phyloP scores from a whole-genome alignment of 2,888 invertebrate genomes.

The Scaptomyza reducta region DNA sequence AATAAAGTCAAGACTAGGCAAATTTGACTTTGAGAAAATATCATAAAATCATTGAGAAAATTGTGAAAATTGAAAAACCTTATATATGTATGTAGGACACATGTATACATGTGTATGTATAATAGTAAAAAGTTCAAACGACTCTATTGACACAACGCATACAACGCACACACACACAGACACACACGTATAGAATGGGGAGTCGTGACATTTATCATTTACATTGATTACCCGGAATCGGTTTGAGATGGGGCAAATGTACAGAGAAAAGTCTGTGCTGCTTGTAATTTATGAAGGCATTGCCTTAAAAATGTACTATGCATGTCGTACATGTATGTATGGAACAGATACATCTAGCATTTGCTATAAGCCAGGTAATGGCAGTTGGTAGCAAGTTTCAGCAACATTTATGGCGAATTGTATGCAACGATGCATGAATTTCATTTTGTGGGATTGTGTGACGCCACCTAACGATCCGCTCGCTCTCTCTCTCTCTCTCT shows the following conservation, averaged over 20 bases:
- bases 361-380: constrained; percentile 52
- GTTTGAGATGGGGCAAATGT: neutral
- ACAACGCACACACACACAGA: constrained; percentile 5
- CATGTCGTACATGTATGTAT: constrained; percentile 1
- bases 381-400: constrained; percentile 63
- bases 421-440: constrained; percentile 76
- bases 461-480: neutral
- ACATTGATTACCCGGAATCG: constrained; percentile 47
- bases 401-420: constrained; percentile 76
- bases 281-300: constrained; percentile 66
- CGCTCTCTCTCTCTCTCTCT: neutral
- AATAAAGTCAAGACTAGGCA: constrained; percentile 44
- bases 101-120: neutral
- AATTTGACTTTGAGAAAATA: constrained; percentile 58
- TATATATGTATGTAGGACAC: constrained; percentile 5
- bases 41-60: constrained; percentile 66
- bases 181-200: constrained; percentile 45
- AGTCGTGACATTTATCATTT: constrained; percentile 68
- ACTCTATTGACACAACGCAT: constrained; percentile 56
- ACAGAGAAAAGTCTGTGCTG: constrained; percentile 21
- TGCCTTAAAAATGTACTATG: constrained; percentile 29
- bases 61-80: constrained; percentile 53
- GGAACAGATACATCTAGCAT: constrained; percentile 26
- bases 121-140: constrained; percentile 32
- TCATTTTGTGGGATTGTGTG: constrained; percentile 52